Conservation (phyloP, 2,888 invertebrate genomes). For the Drosophila algonquin region DNA sequence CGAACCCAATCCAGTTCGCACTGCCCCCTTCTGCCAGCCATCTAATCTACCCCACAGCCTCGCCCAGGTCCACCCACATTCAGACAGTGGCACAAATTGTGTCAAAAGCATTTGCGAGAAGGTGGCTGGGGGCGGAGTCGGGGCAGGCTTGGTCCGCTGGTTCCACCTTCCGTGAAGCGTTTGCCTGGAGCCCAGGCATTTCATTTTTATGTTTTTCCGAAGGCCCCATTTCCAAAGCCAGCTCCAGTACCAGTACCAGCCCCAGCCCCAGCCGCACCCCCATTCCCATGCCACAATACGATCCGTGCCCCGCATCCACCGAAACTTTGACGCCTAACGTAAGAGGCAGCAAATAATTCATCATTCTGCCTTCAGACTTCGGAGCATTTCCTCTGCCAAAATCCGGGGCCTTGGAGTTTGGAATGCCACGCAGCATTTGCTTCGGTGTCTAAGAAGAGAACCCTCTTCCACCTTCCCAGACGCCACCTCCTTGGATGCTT, state of each 20-base stretch:
- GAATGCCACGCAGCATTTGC: slow-evolving; percentile 58
- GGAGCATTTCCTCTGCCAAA: slow-evolving; percentile 71
- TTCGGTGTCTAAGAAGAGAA: slow-evolving; percentile 39
- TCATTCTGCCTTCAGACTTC: slow-evolving; percentile 75
- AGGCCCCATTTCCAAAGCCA: slow-evolving; percentile 28
- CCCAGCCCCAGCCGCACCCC: neutral
- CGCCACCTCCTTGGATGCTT: neutral
- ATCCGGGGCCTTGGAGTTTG: slow-evolving; percentile 52
- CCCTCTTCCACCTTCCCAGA: slow-evolving; percentile 17
- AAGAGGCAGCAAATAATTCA: slow-evolving; percentile 81
- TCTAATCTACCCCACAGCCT: slow-evolving; percentile 17
- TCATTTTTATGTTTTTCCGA: slow-evolving; percentile 78
- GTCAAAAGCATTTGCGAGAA: slow-evolving; percentile 67
- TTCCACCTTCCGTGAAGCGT: slow-evolving; percentile 58
- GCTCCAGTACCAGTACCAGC: neutral
- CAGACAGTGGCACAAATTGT: slow-evolving; percentile 77
- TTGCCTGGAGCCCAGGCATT: too few species aligned
- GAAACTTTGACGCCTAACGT: slow-evolving; percentile 78
- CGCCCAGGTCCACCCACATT: slow-evolving; percentile 23
- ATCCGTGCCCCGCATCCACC: slow-evolving; percentile 9
- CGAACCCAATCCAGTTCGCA: slow-evolving; percentile 48
- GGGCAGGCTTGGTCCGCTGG: slow-evolving; percentile 32
- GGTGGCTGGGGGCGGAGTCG: neutral
- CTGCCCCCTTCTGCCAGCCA: neutral
- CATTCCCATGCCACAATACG: neutral